phyloP scores from a whole-genome alignment of 2,888 invertebrate species.

The Stratiomys singularior region DNA sequence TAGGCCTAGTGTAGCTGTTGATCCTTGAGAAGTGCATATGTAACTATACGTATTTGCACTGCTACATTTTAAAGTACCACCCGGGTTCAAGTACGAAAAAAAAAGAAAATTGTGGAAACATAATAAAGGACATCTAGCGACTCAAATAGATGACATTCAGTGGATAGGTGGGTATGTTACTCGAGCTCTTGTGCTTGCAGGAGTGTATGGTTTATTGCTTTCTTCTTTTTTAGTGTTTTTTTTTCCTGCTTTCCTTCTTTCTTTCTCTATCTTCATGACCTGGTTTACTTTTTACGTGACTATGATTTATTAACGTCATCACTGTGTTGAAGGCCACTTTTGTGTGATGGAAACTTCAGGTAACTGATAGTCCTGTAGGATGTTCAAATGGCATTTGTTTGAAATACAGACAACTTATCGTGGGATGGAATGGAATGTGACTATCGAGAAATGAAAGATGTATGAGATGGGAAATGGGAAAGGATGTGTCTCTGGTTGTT shows the following conservation, averaged over 20 bases:
- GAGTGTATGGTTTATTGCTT: not conserved
- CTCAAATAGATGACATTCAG: conserved; percentile 33
- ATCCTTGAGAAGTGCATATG: not conserved
- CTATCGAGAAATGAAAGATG: no score
- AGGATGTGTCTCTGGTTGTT: no score
- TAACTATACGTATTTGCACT: not conserved
- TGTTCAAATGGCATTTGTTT: no score
- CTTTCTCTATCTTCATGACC: conserved; percentile 23
- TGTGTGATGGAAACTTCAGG: not conserved
- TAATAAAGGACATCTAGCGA: conserved; percentile 29
- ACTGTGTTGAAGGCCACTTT: conserved; percentile 18
- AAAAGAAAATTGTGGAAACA: conserved; percentile 10
- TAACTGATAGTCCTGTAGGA: not conserved
- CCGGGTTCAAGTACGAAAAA: conserved; percentile 23
- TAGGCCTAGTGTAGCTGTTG: not conserved
- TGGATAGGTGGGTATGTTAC: conserved; percentile 33
- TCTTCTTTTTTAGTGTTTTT: not conserved
- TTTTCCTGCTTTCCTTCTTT: not conserved
- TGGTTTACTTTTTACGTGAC: conserved; percentile 43
- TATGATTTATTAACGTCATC: conserved; percentile 38
- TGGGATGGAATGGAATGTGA: no score
- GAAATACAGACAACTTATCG: no score
- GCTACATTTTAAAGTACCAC: not conserved
- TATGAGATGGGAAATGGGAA: no score
- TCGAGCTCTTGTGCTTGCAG: not conserved